Base-by-base conservation (phyloP, 1,140 invertebrate genomes). In the Probaryconus sp. region DNA sequence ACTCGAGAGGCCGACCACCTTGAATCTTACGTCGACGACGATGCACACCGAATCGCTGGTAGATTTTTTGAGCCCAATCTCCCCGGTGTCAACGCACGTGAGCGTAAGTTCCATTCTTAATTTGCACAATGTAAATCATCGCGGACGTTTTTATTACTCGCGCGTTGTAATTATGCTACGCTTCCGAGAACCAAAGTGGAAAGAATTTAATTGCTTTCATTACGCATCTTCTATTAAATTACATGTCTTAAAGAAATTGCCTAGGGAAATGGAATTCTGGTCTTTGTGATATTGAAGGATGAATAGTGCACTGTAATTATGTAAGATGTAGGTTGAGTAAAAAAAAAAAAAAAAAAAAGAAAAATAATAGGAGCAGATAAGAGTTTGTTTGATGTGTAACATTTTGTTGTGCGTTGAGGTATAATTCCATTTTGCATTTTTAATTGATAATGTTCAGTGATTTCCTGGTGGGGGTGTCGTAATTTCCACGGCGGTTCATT, bases 51-150 rank as follows among this genome's bases (percentile, higher is more conserved):
- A 65, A 56, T 48, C 55, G 9, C 14, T 69, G 5, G 63, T 77
- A 13, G 74, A 77, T 20, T 80, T 80, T 26, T 63, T 81, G n/a
- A 81, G 81, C 31, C 78, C 84, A 0, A 14, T 82, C 16, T 81
- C 84, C 3, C 80, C 83, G 3, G 78, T 80, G 31, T 83, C 80
- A 5, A 84, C 82, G 67, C 82, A 83, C 73, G 85, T 87, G 26
- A 78, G 78, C 75, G 17, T 21, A 51, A 60, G 64, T 40, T 13
- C 53, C 17, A 53, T 24, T 33, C 20, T 24, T 16, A 20, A 38
- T 38, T 43, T 30, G 30, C 26, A 20, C 14, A n/a, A n/a, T n/a
- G n/a, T n/a, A n/a, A n/a, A n/a, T n/a, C n/a, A n/a, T n/a, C n/a
- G n/a, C n/a, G n/a, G n/a, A n/a, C n/a, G n/a, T n/a, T n/a, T n/a